Evolutionary conservation across 2,888 invertebrate species (phyloP), one percentile per base, ranked within the genome.

Genomic region (Hypomecis atomaria): DNA sequence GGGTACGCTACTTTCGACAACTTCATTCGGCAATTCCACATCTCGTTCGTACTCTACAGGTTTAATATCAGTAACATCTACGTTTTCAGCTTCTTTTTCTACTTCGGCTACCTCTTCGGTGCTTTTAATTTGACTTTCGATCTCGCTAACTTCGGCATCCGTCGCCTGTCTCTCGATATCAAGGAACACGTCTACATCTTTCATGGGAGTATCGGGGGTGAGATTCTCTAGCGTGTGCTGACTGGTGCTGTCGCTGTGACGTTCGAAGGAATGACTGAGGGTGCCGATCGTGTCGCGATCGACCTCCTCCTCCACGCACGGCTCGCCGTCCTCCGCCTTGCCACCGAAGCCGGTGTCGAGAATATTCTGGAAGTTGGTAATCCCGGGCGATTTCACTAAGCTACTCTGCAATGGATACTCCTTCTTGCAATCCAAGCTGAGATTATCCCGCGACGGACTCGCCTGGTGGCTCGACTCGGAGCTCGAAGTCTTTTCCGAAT

Each of bases 401-500:
- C 86, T 86, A 6, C 88, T 89, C 68, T 86, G 92, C 74, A 85
- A 74, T 0, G 87, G 89, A 69, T 86, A 89, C 52, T 92, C 92
- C 67, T 88, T 91, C 70, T 92, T 92, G 72, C 92, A 92, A 73
- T 92, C 92, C 58, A 92, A 81, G 66, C 89, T 91, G 38, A 92
- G 75, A 66, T 89, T 89, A 71, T 94, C 94, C 65, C 93, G 86
- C 9, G 90, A 91, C 4, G 94, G 94, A 72, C 93, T 94, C 38
- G 93, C 93, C 67, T 93, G 93, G 67, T 94, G 93, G 69, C 93
- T 94, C 6, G 94, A 94, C 72, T 94, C 94, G 0, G 94, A 94
- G 77, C 94, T 94, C 5, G 94, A 94, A 0, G 94, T 93, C 75
- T 94, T 94, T 77, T 95, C 94, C 0, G 94, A 91, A 62, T 94